These are phyloP conservation scores for Styela clava DNA, from an alignment of 23 tunicate genomes.

Conservation along the genomic window DNA sequence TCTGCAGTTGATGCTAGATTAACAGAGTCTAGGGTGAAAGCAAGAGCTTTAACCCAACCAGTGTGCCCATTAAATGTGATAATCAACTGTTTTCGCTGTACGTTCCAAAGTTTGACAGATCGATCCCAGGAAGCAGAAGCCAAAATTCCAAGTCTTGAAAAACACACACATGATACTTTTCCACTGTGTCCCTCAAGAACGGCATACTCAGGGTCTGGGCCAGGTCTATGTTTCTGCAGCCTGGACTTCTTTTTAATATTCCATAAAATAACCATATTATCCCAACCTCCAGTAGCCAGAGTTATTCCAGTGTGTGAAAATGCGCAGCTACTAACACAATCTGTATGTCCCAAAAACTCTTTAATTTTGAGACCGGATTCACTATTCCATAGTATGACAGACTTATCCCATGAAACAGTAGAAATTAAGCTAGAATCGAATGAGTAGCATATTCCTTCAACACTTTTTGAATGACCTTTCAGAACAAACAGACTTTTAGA, in stretches of 20 bases:
- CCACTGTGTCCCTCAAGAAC: slow-evolving; percentile 65
- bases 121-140: slow-evolving; percentile 84
- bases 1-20: slow-evolving; percentile 81
- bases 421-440: slow-evolving; percentile 34
- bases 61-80: slow-evolving; percentile 65
- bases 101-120: slow-evolving; percentile 73
- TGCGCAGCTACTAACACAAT: slow-evolving; percentile 70
- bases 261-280: slow-evolving; percentile 61
- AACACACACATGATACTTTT: slow-evolving; percentile 52
- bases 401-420: slow-evolving; percentile 86
- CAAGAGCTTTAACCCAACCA: slow-evolving; percentile 89
- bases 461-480: slow-evolving; percentile 72
- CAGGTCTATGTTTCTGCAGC: slow-evolving; percentile 6
- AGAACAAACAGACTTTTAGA: background rate
- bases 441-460: slow-evolving; percentile 66
- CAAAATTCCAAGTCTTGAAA: slow-evolving; percentile 57
- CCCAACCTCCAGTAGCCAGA: slow-evolving; percentile 93
- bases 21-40: slow-evolving; percentile 57
- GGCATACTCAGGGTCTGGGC: slow-evolving; percentile 22
- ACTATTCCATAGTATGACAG: slow-evolving; percentile 59
- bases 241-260: slow-evolving; percentile 12
- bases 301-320: slow-evolving; percentile 39
- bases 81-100: slow-evolving; percentile 38
- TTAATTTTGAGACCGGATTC: slow-evolving; percentile 37
- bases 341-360: slow-evolving; percentile 44